phyloP scores from a whole-genome alignment of 2,797 vertebrate species.

The Scolopax rusticola region DNA sequence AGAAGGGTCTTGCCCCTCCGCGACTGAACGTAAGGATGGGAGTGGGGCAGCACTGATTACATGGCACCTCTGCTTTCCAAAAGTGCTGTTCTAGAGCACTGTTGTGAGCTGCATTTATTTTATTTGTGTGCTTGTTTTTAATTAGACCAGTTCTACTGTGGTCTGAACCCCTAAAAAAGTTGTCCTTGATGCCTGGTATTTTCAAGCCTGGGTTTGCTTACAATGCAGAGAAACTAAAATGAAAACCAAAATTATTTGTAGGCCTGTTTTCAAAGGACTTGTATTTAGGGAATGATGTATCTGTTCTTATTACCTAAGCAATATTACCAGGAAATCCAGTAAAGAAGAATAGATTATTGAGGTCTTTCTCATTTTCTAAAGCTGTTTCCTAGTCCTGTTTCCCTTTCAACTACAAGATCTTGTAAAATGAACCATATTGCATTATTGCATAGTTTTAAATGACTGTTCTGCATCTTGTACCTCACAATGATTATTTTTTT shows the following conservation, averaged over 20 bases:
- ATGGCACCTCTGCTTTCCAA: not conserved
- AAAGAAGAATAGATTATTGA: not conserved
- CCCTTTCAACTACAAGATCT: not conserved
- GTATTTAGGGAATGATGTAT: not conserved
- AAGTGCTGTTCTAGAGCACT: not conserved
- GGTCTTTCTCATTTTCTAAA: not conserved
- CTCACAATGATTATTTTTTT: too few species aligned
- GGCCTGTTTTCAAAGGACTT: not conserved
- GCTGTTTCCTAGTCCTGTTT: not conserved
- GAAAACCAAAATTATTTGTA: not conserved
- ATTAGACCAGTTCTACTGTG: not conserved
- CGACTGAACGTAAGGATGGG: not conserved
- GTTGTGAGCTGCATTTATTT: not conserved
- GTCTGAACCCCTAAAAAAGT: rapidly evolving
- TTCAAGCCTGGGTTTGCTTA: not conserved
- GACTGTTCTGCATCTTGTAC: too few species aligned
- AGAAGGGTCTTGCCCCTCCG: not conserved
- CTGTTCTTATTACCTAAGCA: not conserved
- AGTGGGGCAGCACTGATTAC: not conserved
- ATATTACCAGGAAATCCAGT: not conserved
- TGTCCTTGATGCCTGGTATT: not conserved
- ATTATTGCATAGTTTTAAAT: too few species aligned
- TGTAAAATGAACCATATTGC: too few species aligned
- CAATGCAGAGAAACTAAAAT: not conserved
- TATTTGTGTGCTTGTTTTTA: not conserved